These are phyloP conservation scores for Eulemur rubriventer DNA, from an alignment of 2,797 vertebrate species.

Conservation along the genomic window DNA sequence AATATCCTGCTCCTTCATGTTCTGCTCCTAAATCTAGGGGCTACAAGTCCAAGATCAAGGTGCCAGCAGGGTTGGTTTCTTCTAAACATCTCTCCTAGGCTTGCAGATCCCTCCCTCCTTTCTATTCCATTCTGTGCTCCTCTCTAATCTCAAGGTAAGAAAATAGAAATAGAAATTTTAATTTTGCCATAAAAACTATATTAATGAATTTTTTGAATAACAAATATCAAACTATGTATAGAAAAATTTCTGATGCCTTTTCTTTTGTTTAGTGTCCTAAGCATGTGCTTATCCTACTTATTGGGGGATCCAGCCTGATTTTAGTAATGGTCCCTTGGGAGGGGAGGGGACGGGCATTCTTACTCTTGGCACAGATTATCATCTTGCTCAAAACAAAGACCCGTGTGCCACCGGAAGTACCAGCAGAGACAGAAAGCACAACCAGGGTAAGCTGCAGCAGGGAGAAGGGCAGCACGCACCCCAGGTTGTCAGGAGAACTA, in stretches of 20 bases:
- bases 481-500: fast-evolving
- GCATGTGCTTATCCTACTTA: background rate
- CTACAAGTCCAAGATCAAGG: no score
- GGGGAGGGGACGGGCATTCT: background rate
- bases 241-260: background rate
- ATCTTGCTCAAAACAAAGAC: background rate
- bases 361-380: background rate
- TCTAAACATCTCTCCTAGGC: no score
- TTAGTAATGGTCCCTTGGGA: background rate
- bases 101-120: no score
- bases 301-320: background rate
- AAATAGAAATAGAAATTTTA: background rate
- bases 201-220: background rate
- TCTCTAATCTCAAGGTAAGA: background rate
- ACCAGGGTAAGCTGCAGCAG: background rate
- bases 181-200: background rate
- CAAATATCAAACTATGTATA: background rate
- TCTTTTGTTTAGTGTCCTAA: background rate
- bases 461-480: background rate
- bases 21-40: no score
- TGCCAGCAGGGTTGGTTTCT: no score
- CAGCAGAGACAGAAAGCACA: background rate
- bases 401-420: fast-evolving
- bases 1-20: no score
- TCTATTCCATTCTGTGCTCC: no score